Evolutionary conservation across 92 coral and sea anemone genomes (phyloP).

Genomic region (Montipora capitata): DNA sequence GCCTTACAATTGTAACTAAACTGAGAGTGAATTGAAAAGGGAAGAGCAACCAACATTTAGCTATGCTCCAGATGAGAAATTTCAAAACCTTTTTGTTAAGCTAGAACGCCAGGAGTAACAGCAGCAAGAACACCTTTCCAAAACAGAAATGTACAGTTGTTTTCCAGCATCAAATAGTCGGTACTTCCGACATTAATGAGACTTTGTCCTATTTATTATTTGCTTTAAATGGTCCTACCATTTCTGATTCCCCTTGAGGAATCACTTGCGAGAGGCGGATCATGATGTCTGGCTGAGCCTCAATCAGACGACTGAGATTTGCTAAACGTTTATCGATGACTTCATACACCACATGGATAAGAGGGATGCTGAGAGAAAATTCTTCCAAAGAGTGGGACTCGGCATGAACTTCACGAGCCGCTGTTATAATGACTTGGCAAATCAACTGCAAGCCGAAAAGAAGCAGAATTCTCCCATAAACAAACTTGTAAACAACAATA

Average conservation of each 20-base stretch:
- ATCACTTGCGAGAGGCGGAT: constrained; percentile 48
- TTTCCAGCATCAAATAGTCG: too few species aligned
- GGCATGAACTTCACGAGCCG: constrained; percentile 68
- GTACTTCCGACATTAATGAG: too few species aligned
- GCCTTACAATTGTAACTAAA: too few species aligned
- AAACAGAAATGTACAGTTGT: too few species aligned
- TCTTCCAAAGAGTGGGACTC: constrained; percentile 18
- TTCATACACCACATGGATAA: constrained; percentile 73
- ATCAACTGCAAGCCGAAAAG: constrained; percentile 48
- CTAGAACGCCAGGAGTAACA: too few species aligned
- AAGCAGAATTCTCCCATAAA: not conserved
- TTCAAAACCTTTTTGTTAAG: too few species aligned
- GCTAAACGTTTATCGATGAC: constrained; percentile 74
- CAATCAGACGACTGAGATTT: constrained; percentile 77
- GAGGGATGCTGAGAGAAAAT: constrained; percentile 61
- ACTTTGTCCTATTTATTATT: too few species aligned
- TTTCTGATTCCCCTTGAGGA: constrained; percentile 70
- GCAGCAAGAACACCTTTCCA: too few species aligned
- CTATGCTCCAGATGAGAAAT: too few species aligned
- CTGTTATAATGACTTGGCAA: constrained; percentile 65
- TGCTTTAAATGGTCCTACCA: constrained; percentile 58
- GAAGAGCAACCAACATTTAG: too few species aligned
- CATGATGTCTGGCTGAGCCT: constrained; percentile 73
- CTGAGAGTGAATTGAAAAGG: too few species aligned
- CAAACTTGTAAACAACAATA: not conserved